These are phyloP conservation scores for Scatophagus argus DNA, from an alignment of 2,113 vertebrate genomes.

Conservation along the genomic window DNA sequence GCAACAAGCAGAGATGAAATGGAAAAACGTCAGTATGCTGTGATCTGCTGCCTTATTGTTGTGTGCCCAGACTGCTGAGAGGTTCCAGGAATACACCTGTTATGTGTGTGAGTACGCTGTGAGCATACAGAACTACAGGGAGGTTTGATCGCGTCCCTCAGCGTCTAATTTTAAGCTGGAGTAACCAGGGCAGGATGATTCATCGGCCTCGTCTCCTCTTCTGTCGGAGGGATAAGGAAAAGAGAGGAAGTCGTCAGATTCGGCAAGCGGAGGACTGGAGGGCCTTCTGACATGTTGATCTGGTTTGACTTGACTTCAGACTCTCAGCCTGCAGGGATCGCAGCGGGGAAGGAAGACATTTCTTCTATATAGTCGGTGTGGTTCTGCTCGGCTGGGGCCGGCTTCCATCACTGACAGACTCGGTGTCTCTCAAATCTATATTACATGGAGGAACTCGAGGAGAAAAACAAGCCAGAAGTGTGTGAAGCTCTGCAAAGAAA, in stretches of 20 bases:
- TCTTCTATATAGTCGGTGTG: background rate
- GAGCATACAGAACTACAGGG: background rate
- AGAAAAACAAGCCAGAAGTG: background rate
- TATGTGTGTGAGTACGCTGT: background rate
- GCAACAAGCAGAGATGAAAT: background rate
- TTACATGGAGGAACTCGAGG: background rate
- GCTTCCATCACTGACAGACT: constrained; percentile 1
- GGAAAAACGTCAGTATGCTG: background rate
- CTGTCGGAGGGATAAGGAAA: background rate
- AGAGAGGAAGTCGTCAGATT: background rate
- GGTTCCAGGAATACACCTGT: background rate
- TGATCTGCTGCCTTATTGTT: background rate
- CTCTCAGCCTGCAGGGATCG: background rate
- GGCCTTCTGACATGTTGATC: background rate
- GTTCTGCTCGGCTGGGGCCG: constrained; percentile 4
- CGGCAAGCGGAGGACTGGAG: background rate
- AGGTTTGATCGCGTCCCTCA: background rate
- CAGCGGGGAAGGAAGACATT: background rate
- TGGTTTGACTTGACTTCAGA: constrained; percentile 1
- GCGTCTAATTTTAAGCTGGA: background rate
- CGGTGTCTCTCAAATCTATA: constrained; percentile 8
- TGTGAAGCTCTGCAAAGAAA: background rate
- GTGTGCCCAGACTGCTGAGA: background rate
- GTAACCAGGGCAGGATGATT: background rate
- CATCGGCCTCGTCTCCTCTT: background rate